Percentiles rank a stretch among this genome's conserved stretches.
Conservation (phyloP, 2,797 vertebrate species). For the Typhlichthys eigenmanni region DNA sequence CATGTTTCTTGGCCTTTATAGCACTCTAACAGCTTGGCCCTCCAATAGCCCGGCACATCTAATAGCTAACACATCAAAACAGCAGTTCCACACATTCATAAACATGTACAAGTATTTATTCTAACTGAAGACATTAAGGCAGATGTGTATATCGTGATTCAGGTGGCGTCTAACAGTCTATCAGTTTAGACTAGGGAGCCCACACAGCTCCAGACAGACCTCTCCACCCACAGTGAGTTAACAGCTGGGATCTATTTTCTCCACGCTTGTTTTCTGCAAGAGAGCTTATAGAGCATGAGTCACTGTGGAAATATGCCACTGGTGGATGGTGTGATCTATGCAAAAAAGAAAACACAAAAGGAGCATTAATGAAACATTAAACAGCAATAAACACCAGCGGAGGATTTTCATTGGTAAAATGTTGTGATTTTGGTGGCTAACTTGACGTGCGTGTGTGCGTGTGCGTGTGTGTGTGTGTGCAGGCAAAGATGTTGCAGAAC, state of each 20-base stretch:
- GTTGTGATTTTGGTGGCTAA: too few relatives aligned
- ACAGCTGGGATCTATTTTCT: conserved; percentile 71
- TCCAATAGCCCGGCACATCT: too few relatives aligned
- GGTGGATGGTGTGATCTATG: conserved; percentile 40
- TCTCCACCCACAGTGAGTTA: conserved; percentile 25
- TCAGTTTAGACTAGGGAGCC: conserved; percentile 6
- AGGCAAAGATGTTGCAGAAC: conserved; percentile 94
- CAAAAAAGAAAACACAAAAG: conserved; percentile 19
- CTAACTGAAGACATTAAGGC: too few relatives aligned
- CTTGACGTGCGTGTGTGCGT: background rate
- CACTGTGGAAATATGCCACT: conserved; percentile 62
- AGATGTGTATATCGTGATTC: too few relatives aligned
- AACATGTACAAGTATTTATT: background rate
- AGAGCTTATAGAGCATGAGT: conserved; percentile 54
- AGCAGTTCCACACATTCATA: background rate
- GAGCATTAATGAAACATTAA: too few relatives aligned
- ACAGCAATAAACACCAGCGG: background rate
- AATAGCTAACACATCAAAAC: too few relatives aligned
- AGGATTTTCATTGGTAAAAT: background rate
- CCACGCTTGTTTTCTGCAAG: conserved; percentile 23
- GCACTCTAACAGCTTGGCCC: too few relatives aligned
- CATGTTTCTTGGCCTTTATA: too few relatives aligned
- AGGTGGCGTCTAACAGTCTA: too few relatives aligned
- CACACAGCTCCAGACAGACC: conserved; percentile 1
- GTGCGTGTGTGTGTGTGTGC: conserved; percentile 29